Base-by-base conservation (phyloP, 2,888 invertebrate species). In the Cephus pulcher region DNA sequence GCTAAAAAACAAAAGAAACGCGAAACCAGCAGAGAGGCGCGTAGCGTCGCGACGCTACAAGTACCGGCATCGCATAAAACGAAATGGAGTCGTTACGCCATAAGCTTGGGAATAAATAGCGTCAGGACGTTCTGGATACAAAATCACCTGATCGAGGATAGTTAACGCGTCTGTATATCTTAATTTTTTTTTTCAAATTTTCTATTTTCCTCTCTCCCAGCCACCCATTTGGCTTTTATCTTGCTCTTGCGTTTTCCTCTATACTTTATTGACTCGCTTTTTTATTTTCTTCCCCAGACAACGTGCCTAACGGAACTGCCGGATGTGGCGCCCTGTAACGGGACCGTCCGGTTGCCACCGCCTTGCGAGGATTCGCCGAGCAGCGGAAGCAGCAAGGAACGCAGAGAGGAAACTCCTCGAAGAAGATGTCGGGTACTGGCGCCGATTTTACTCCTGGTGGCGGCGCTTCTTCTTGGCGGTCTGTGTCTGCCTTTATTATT, bases 291-390 rank as follows among this genome's bases (percentile, higher is more conserved):
- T 40, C 9, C 0, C 23, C 91, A 92, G 92, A 92, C 92, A 86
- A 92, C 92, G 88, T 92, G 92, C 90, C 90, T 92, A 90, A 92
- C 92, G 81, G 92, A 92, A 88, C 89, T 92, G 86, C 92, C 92
- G 85, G 92, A 92, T 82, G 92, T 92, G 84, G 91, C 91, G 82
- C 92, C 90, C 83, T 92, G 91, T 87, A 91, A 90, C 84, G 91
- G 90, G 79, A 89, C 90, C 79, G 89, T 91, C 81, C 88, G 90
- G 82, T 82, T 90, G 77, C 90, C 90, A 83, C 89, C 89, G 73
- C 89, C 89, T 78, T 91, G 91, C 87, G 91, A 91, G 82, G 91
- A 91, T 79, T 91, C 91, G 77, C 90, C 91, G 69, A 91, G 91
- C 82, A 91, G 91, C 84, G 90, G 90, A 75, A 90, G 91, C 86